Conservation (phyloP, 2,797 vertebrate genomes). For the Rhadinocentrus ornatus region DNA sequence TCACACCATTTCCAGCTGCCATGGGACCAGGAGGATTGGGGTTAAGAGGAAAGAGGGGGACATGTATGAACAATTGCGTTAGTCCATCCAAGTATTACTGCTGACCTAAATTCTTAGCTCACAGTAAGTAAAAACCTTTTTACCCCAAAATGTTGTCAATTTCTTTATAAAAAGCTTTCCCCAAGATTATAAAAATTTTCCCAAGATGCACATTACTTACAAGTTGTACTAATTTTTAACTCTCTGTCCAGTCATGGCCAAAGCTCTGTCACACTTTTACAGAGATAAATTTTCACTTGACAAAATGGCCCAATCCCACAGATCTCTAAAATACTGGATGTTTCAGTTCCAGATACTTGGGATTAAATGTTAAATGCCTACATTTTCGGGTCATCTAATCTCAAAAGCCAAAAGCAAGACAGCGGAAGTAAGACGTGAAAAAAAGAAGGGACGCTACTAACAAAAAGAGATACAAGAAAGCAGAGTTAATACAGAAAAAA, state of each 20-base stretch:
- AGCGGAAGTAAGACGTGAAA: constrained; percentile 1
- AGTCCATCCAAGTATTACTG: constrained; percentile 27
- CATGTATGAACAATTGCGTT: constrained; percentile 42
- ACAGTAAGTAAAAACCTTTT: constrained; percentile 2
- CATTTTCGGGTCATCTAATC: too few relatives aligned
- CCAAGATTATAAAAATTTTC: too few relatives aligned
- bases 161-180: not conserved
- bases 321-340: too few relatives aligned
- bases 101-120: constrained; percentile 71
- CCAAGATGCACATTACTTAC: not conserved
- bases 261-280: not conserved
- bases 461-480: not conserved
- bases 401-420: not conserved
- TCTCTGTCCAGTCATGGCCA: too few relatives aligned
- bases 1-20: constrained; percentile 45
- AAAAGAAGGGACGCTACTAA: not conserved
- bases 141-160: not conserved
- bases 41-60: constrained; percentile 44
- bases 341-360: too few relatives aligned
- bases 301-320: too few relatives aligned
- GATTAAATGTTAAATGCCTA: too few relatives aligned
- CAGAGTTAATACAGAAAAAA: constrained; percentile 19
- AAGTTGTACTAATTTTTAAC: not conserved
- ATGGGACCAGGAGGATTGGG: constrained; percentile 52
- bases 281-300: constrained; percentile 4